phyloP scores from a whole-genome alignment of 2,113 vertebrate species.

The Catharus minimus region DNA sequence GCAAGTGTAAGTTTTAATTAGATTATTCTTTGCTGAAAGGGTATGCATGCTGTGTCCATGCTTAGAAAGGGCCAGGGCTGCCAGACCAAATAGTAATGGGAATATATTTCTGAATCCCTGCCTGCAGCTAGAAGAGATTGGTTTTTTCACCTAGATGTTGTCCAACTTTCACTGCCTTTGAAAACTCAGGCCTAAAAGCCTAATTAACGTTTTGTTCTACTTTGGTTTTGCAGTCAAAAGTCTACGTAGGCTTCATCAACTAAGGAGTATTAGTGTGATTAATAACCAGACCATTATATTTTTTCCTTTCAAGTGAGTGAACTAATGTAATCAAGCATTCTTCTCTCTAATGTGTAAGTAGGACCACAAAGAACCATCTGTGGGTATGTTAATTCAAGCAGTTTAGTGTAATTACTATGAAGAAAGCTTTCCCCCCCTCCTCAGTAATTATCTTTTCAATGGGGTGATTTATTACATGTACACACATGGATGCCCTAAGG shows the following conservation, averaged over 20 bases:
- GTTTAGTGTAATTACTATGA: conserved; percentile 53
- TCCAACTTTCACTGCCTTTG: conserved; percentile 7
- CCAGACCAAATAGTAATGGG: not conserved
- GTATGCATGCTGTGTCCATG: not conserved
- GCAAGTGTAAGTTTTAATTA: conserved; percentile 31
- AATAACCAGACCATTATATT: conserved; percentile 54
- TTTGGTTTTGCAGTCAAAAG: conserved; percentile 38
- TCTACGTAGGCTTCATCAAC: conserved; percentile 37
- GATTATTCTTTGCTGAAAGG: conserved; percentile 14
- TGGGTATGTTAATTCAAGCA: conserved; percentile 61
- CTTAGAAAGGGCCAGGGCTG: not conserved
- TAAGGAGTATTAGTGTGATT: conserved; percentile 61
- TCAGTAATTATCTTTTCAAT: conserved; percentile 73
- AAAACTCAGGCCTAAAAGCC: conserved; percentile 4
- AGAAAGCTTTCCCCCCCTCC: not conserved
- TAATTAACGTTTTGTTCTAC: conserved; percentile 50
- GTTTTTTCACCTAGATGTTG: not conserved
- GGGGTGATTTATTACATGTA: conserved; percentile 66
- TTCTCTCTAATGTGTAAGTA: conserved; percentile 5
- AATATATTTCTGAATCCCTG: not conserved
- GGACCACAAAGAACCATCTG: conserved; percentile 67
- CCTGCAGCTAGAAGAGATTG: not conserved
- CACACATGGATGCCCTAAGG: conserved; percentile 14
- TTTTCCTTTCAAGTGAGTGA: conserved; percentile 55
- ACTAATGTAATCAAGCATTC: conserved; percentile 47